phyloP scores from a whole-genome alignment of 2,113 vertebrate genomes.

The Mionectes macconnelli region DNA sequence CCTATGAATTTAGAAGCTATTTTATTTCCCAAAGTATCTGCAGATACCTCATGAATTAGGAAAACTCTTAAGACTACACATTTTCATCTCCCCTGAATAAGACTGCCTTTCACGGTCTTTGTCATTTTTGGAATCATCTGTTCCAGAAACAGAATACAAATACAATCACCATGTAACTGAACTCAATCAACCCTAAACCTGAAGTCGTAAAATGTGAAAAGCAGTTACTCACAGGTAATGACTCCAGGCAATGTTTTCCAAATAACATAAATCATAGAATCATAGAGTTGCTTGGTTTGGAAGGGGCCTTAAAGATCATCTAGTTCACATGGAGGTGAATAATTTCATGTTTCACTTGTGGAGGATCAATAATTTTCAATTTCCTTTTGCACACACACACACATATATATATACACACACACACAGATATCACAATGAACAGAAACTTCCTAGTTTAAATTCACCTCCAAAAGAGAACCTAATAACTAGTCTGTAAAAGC shows the following conservation, averaged over 20 bases:
- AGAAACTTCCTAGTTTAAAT: neutral
- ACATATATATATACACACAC: accelerated
- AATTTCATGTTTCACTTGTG: neutral
- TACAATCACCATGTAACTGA: neutral
- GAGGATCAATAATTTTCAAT: neutral
- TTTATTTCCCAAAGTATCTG: neutral
- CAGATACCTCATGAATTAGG: neutral
- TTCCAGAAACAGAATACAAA: neutral
- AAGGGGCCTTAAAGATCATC: neutral
- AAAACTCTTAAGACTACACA: neutral
- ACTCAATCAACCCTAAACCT: neutral
- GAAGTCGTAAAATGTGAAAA: neutral
- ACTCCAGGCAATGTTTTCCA: neutral
- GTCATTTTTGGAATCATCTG: neutral
- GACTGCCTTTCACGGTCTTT: neutral
- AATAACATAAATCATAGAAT: neutral
- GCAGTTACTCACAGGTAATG: neutral
- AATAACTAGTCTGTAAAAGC: neutral
- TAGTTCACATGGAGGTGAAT: neutral
- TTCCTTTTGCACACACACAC: neutral
- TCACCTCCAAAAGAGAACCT: neutral
- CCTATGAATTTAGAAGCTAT: neutral
- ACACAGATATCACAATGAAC: neutral
- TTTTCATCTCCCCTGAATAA: neutral
- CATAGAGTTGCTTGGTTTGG: neutral